Base-by-base conservation (phyloP, 2,888 invertebrate genomes). In the Leucophora obtusa region DNA sequence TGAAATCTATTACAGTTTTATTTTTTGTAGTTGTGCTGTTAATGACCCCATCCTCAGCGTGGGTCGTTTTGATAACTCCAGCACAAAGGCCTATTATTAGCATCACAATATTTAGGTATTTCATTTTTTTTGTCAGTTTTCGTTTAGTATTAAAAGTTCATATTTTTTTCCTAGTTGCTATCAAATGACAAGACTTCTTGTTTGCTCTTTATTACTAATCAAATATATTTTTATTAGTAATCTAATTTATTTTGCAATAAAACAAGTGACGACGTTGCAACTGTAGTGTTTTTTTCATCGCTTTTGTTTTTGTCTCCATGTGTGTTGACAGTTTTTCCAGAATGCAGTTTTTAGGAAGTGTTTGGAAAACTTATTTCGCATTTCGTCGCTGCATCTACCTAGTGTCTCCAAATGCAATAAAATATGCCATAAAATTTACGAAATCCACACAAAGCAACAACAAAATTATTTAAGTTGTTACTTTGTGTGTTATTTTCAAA, bases 251-350 rank as follows among this genome's bases (percentile, higher is more conserved):
- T 71, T 78, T 53, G 18, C 33, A n/a, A 33, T 24, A 62, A 68
- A 75, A 71, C 71, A 72, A 77, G 72, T 81, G 81, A 66, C 73
- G 47, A 80, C 76, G 80, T 80, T 71, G 78, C 82, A 78, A 74
- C 65, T 63, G 54, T n/a, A 65, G 15, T 68, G 38, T 63, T 11
- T n/a, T 7, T 47, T 17, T 50, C n/a, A 17, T 63, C 21, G 10
- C 14, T 68, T 66, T 68, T 71, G 15, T 68, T 75, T 80, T 68
- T 43, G 24, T 68, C 2, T 58, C 14, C 33, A 60, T 68, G n/a
- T 50, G 59, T 66, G 75, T 68, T 82, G 54, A 43, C 50, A 63
- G 54, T 54, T 72, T 72, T 50, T 28, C 69, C 28, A 59, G 18
- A 56, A 66, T 47, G 47, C 35, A 62, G 18, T 63, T 24, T 53